Evolutionary conservation across 2,888 invertebrate genomes (phyloP).

Genomic region (Drosophila paracracens): DNA sequence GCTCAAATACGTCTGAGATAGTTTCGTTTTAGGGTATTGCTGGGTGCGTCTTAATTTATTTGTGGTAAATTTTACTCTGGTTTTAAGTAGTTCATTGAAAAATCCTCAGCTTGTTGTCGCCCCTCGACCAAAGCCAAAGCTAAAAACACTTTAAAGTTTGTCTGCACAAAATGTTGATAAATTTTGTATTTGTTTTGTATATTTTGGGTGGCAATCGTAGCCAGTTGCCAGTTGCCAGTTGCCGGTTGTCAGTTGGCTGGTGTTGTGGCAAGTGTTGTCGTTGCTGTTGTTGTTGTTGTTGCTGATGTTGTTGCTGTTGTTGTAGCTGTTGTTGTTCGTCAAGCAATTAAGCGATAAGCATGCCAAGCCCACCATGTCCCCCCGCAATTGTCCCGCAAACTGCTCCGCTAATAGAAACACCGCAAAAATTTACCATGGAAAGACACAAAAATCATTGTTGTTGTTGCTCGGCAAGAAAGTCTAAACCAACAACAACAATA

Average conservation of each 20-base stretch:
- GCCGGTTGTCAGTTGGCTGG: neutral
- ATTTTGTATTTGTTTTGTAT: conserved; percentile 56
- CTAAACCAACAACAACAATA: conserved; percentile 11
- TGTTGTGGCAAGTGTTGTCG: conserved; percentile 32
- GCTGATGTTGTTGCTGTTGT: conserved; percentile 36
- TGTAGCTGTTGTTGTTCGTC: conserved; percentile 48
- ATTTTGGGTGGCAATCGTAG: conserved; percentile 33
- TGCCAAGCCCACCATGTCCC: conserved; percentile 58
- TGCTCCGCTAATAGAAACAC: conserved; percentile 17
- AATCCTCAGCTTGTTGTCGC: conserved; percentile 2
- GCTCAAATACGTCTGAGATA: neutral
- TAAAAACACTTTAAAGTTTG: conserved; percentile 51
- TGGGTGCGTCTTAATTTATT: conserved; percentile 14
- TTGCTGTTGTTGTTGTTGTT: conserved; percentile 29
- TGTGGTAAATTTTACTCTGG: neutral
- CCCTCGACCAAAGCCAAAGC: conserved; percentile 3
- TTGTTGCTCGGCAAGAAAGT: conserved; percentile 22
- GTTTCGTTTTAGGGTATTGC: neutral
- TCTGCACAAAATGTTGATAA: conserved; percentile 42
- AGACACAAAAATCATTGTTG: conserved; percentile 50
- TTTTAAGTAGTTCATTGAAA: conserved; percentile 17
- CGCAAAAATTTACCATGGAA: conserved; percentile 55
- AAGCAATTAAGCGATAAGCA: conserved; percentile 78
- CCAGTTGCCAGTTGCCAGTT: neutral
- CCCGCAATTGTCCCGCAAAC: neutral